Base-by-base conservation (phyloP, 2,888 invertebrate species). In the Perizoma affinitatum region DNA sequence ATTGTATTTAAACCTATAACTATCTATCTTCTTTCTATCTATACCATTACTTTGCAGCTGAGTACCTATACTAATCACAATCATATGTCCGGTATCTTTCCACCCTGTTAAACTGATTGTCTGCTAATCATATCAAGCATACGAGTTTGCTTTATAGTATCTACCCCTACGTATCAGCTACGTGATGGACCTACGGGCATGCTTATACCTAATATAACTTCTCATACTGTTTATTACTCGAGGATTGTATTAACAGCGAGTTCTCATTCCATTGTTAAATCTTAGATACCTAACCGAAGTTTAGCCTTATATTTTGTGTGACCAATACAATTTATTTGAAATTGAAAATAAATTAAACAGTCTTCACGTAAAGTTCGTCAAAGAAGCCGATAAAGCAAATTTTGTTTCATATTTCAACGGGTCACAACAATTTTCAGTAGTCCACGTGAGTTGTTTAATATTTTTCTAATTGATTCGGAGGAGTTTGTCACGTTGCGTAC, bases 61-160 rank as follows among this genome's bases (percentile, higher is more conserved):
- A 72, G 74, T 75, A 78, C 73, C 65, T 68, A 65, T 66, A 58
- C 67, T 72, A 68, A 71, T 68, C 63, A 70, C 72, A 68, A 71
- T 68, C 63, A 70, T 67, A 52, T 73, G 68, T 70, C 73, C 71
- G 70, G 63, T 78, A 75, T 76, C 73, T 73, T 78, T 76, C 77
- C 78, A 75, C 73, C 68, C 70, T 72, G 75, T 71, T 77, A 75
- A 73, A 73, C 77, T 77, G 77, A 79, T 82, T 79, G 77, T 79
- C 71, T 74, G 73, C 69, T 80, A 78, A 79, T 79, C 73, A 77
- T 75, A 74, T 73, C 71, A 72, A 71, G 56, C 49, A 59, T 42
- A 61, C 42, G 44, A 58, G 58, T 62, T 59, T 60, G 52, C 53
- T 58, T 9, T 58, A 55, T 34, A 51, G 41, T 48, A 36, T n/a